Evolutionary conservation across 2,113 vertebrate species (phyloP), one percentile per base, ranked within the genome.

Genomic region (Psilopsiagon aurifrons): DNA sequence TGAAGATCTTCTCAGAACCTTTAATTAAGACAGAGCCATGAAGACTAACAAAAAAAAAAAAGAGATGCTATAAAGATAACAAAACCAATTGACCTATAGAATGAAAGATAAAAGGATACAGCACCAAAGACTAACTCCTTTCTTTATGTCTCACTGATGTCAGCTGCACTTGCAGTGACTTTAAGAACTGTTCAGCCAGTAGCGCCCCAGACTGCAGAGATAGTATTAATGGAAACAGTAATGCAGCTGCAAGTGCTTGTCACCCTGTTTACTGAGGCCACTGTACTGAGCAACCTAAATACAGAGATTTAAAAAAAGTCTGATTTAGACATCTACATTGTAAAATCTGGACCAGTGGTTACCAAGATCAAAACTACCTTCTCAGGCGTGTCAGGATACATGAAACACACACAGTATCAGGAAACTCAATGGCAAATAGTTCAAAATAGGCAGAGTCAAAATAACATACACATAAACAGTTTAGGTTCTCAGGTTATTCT

Each of bases 291-390:
- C 9, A 76, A 75, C 10, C 67, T 86, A 90, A 93, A 88, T 31
- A 88, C 0, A 92, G 54, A 74, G 17, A 88, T 41, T 29, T 3
- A 59, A 89, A 74, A 74, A 89, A 83, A 49, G 55, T 33, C 37
- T 63, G 29, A 69, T 62, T 85, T 76, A 73, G 63, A 59, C 23
- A 77, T 23, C 29, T 76, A 46, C 35, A 39, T 66, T 44, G 71
- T 78, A 85, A 90, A 87, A 96, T 85, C 37, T 49, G 31, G n/a
- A 28, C 28, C 63, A 83, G n/a, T 83, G 80, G 86, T 95, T 46
- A 86, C 31, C 15, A 54, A 66, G 49, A 57, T 49, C 18, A 2
- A 16, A 77, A 60, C 17, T 13, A 25, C 49, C n/a, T 83, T 54
- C 82, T 87, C 27, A 37, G 39, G 52, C 69, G 57, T 14, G 8